Evolutionary conservation across 2,888 invertebrate species (phyloP).

Genomic region (Lithophane semibrunnea): DNA sequence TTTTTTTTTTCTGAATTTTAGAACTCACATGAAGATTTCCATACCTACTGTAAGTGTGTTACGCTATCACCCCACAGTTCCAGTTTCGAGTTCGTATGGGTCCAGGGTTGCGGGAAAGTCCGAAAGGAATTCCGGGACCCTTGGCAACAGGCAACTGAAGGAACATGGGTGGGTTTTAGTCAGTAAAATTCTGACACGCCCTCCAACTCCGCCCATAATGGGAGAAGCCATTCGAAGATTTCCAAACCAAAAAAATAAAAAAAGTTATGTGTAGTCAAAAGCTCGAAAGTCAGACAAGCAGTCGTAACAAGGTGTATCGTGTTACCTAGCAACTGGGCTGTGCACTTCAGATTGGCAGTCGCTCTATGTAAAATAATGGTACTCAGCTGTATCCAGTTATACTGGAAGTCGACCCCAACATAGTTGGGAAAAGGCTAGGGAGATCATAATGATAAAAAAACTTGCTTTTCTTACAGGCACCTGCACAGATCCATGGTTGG

Average conservation of each 20-base stretch:
- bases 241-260: too few species aligned
- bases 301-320: too few species aligned
- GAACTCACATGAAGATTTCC: background rate
- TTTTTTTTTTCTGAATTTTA: background rate
- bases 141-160: too few species aligned
- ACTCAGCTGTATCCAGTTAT: background rate
- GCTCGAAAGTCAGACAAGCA: too few species aligned
- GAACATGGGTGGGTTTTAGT: too few species aligned
- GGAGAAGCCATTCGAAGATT: too few species aligned
- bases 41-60: too few species aligned
- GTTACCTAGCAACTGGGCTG: background rate
- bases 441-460: background rate
- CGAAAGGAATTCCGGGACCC: too few species aligned
- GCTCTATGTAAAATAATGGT: background rate
- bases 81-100: background rate
- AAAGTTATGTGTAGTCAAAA: background rate
- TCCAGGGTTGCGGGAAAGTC: too few species aligned
- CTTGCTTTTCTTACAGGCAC: constrained; percentile 69
- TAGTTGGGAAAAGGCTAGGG: background rate
- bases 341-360: background rate
- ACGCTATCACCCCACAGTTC: background rate
- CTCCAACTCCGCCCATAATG: too few species aligned
- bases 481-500: constrained; percentile 80
- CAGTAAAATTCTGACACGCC: too few species aligned
- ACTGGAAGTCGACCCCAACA: background rate